Percentiles rank a stretch among this genome's conserved stretches.
phyloP scores from a whole-genome alignment of 1,140 invertebrate genomes.

The Cardiocondyla obscurior region DNA sequence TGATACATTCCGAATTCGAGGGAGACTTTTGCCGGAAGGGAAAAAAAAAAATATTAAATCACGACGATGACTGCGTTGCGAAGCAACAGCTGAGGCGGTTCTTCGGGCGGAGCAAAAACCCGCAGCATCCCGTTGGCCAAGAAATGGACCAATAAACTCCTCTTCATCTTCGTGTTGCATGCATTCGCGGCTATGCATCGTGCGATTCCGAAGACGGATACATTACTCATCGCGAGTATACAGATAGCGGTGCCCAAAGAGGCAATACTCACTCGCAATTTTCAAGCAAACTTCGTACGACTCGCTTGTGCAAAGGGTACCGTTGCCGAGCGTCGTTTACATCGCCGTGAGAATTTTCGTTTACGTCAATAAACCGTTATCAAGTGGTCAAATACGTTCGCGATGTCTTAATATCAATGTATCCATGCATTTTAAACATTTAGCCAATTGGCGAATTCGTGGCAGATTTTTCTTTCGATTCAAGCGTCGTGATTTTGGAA shows the following conservation, averaged over 20 bases:
- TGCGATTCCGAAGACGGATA: constrained; percentile 39
- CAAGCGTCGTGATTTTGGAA: too few species aligned
- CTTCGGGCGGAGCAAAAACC: constrained; percentile 59
- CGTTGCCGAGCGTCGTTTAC: neutral
- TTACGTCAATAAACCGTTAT: constrained; percentile 3
- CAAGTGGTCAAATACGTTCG: neutral
- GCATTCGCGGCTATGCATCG: constrained; percentile 10
- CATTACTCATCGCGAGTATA: constrained; percentile 30
- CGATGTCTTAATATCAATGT: neutral
- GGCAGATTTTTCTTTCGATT: too few species aligned
- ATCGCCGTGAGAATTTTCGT: constrained; percentile 11
- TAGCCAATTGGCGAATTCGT: too few species aligned
- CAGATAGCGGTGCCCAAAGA: constrained; percentile 6
- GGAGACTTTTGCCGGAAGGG: neutral
- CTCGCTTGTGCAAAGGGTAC: neutral
- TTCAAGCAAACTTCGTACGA: constrained; percentile 37
- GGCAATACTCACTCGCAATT: constrained; percentile 27
- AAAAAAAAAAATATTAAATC: constrained; percentile 2
- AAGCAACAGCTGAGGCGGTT: constrained; percentile 53
- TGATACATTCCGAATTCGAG: neutral
- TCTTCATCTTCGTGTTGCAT: constrained; percentile 36
- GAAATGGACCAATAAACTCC: constrained; percentile 59
- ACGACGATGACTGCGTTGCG: neutral
- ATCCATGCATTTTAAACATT: too few species aligned
- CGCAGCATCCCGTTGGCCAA: constrained; percentile 57